Conservation (phyloP, 2,113 vertebrate species). For the Leptobrachium leishanense region DNA sequence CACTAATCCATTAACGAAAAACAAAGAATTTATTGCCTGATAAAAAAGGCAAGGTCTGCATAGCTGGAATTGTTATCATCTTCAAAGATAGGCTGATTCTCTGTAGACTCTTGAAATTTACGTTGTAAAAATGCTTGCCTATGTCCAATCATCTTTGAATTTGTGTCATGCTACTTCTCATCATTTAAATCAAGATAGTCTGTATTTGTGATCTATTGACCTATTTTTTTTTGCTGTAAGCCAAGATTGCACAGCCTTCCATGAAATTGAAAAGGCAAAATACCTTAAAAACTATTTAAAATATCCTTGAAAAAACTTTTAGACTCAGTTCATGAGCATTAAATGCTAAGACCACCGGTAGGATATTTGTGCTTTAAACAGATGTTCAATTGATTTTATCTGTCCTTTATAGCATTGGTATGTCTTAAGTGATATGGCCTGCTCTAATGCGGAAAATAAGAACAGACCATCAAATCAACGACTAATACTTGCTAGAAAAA, state of each 20-base stretch:
- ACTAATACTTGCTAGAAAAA: not conserved
- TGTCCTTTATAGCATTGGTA: conserved; percentile 8
- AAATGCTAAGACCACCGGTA: conserved; percentile 3
- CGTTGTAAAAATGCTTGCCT: not conserved
- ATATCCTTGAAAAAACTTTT: not conserved
- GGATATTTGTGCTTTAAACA: conserved; percentile 25
- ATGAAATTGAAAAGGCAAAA: not conserved
- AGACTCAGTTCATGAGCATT: conserved; percentile 17
- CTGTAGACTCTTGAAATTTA: not conserved
- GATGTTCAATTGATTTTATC: conserved; percentile 39
- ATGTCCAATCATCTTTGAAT: too few species aligned
- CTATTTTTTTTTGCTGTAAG: not conserved
- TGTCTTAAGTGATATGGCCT: conserved; percentile 21
- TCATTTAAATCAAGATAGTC: not conserved
- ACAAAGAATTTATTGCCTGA: too few species aligned
- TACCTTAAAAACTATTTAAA: not conserved
- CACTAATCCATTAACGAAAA: too few species aligned
- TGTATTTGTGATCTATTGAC: not conserved
- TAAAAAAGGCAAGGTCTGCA: too few species aligned
- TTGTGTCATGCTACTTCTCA: not conserved
- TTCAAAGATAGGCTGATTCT: not conserved
- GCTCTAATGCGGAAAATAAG: conserved; percentile 21
- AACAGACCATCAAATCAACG: conserved; percentile 9
- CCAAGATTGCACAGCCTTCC: not conserved
- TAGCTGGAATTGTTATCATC: too few species aligned